Evolutionary conservation across 2,888 invertebrate genomes (phyloP).

Genomic region (Cremastobaeus sp.): DNA sequence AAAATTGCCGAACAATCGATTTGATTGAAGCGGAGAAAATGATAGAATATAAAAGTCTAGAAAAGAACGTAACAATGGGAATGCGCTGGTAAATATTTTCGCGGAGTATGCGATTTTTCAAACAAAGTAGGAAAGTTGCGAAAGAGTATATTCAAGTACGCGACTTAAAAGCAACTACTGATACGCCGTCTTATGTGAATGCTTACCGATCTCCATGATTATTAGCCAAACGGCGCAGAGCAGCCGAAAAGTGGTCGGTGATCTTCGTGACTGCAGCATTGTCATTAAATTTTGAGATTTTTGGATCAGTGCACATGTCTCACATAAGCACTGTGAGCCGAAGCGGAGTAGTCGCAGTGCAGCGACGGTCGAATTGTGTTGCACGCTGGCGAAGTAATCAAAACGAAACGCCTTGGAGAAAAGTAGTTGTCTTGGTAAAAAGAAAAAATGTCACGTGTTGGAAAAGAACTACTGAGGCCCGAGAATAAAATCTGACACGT

Average conservation of each 20-base stretch:
- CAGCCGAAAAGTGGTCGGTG: constrained; percentile 46
- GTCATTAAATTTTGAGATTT: constrained; percentile 24
- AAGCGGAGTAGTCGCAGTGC: constrained; percentile 36
- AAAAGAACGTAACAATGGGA: too few relatives aligned
- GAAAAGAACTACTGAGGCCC: constrained; percentile 55
- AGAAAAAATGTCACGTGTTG: constrained; percentile 61
- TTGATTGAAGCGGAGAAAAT: too few relatives aligned
- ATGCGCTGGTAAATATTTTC: too few relatives aligned
- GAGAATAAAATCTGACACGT: constrained; percentile 64
- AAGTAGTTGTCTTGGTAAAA: too few relatives aligned
- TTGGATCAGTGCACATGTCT: constrained; percentile 55
- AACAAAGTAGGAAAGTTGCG: too few relatives aligned
- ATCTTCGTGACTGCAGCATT: constrained; percentile 45
- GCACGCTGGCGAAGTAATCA: not conserved
- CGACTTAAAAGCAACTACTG: too few relatives aligned
- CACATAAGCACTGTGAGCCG: constrained; percentile 43
- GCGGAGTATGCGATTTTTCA: too few relatives aligned
- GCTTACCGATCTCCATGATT: constrained; percentile 46
- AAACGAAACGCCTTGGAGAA: too few relatives aligned
- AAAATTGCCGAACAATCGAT: too few relatives aligned
- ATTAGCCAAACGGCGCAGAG: constrained; percentile 50
- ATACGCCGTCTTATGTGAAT: constrained; percentile 3
- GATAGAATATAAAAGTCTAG: too few relatives aligned
- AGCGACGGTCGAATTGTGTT: constrained; percentile 10
- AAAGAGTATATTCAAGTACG: too few relatives aligned